Percentiles rank a stretch among this genome's conserved stretches.
These are phyloP conservation scores for Tautogolabrus adspersus DNA, from an alignment of 2,113 vertebrate species.

Conservation along the genomic window DNA sequence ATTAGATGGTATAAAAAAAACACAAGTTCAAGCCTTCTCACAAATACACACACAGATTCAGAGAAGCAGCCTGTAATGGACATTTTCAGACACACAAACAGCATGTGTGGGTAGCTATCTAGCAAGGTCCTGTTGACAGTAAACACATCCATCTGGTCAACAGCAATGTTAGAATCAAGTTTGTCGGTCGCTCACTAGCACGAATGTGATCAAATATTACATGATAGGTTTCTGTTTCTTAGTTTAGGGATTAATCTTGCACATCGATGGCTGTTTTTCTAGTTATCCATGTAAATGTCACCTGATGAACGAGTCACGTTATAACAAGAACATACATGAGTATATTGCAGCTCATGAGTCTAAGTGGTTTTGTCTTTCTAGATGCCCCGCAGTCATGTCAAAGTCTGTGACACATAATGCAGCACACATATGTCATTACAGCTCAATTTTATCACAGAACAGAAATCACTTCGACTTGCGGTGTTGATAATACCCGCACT, in stretches of 20 bases:
- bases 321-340: slow-evolving; percentile 15
- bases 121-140: slow-evolving; percentile 80
- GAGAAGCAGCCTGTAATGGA: slow-evolving; percentile 22
- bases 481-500: slow-evolving; percentile 65
- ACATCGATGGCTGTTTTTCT: not conserved
- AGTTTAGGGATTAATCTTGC: not conserved
- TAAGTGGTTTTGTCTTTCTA: slow-evolving; percentile 36
- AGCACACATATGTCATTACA: slow-evolving; percentile 51
- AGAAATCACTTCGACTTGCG: slow-evolving; percentile 46
- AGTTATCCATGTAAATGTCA: slow-evolving; percentile 24
- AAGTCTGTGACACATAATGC: slow-evolving; percentile 50
- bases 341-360: slow-evolving; percentile 27
- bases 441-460: slow-evolving; percentile 55
- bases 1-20: slow-evolving; percentile 20
- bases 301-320: slow-evolving; percentile 22
- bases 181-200: slow-evolving; percentile 41
- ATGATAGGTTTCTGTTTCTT: slow-evolving; percentile 8
- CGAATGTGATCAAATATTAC: slow-evolving; percentile 18
- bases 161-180: slow-evolving; percentile 57
- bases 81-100: slow-evolving; percentile 49
- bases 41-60: slow-evolving; percentile 4
- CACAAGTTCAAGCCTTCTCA: slow-evolving; percentile 16
- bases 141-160: slow-evolving; percentile 84
- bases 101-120: slow-evolving; percentile 69
- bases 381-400: slow-evolving; percentile 46